A percentile compares a stretch with the other conserved stretches of the same genome.
Evolutionary conservation across 2,888 invertebrate species (phyloP).

Genomic region (Anarsia innoxiella): DNA sequence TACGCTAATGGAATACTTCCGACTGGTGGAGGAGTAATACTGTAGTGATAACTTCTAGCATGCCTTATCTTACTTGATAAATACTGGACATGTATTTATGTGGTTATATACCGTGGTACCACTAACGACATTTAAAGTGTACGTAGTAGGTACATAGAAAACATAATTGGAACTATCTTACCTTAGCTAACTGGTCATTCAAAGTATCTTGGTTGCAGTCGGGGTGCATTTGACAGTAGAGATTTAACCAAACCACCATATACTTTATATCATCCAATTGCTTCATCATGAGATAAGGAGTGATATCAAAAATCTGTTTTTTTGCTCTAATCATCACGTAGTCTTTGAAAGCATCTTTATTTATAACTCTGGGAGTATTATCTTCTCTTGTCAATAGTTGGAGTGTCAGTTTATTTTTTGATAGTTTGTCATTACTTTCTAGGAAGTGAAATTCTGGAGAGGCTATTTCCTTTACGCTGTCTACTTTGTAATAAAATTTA

Average conservation of each 20-base stretch:
- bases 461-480: constrained; percentile 15
- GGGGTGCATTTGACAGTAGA: constrained; percentile 38
- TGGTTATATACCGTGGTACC: no score
- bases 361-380: neutral
- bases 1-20: no score
- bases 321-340: constrained; percentile 31
- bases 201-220: constrained; percentile 34
- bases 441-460: constrained; percentile 22
- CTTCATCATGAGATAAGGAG: constrained; percentile 24
- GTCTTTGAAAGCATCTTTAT: constrained; percentile 22
- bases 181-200: constrained; percentile 32
- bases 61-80: no score
- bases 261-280: constrained; percentile 30
- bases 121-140: no score
- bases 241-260: constrained; percentile 35
- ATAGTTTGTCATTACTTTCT: constrained; percentile 18
- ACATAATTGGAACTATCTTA: no score
- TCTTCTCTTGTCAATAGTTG: constrained; percentile 23
- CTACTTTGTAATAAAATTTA: constrained; percentile 23
- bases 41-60: no score
- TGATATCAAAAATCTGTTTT: constrained; percentile 25
- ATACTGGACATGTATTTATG: no score
- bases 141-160: no score
- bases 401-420: constrained; percentile 19
- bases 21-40: no score